Percentiles rank a stretch among this genome's conserved stretches.
phyloP scores from a whole-genome alignment of 2,888 invertebrate species.

The Cartodere bifasciata region DNA sequence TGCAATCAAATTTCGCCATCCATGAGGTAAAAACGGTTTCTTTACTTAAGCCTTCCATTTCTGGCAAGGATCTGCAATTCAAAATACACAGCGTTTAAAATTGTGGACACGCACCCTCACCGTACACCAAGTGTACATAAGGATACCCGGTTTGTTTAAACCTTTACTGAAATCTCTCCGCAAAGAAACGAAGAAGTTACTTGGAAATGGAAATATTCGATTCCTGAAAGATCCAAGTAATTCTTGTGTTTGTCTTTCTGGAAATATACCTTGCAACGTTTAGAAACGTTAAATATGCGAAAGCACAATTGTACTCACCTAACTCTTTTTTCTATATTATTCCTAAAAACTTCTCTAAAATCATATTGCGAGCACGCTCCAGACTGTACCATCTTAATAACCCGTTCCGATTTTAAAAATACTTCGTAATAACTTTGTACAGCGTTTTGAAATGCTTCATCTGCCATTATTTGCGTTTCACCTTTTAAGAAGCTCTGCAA shows the following conservation, averaged over 20 bases:
- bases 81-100: conserved; percentile 11
- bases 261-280: no score
- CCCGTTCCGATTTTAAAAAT: conserved; percentile 93
- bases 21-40: conserved; percentile 97
- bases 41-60: conserved; percentile 98
- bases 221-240: no score
- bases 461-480: conserved; percentile 95
- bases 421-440: conserved; percentile 93
- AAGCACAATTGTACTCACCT: conserved; percentile 40
- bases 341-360: conserved; percentile 95
- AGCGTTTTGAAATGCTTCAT: conserved; percentile 98
- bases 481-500: conserved; percentile 86
- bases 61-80: conserved; percentile 74
- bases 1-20: conserved; percentile 99
- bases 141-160: no score
- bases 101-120: no score
- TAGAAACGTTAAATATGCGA: no score
- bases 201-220: no score
- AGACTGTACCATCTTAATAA: conserved; percentile 91
- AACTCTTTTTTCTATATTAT: conserved; percentile 97
- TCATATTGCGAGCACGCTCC: conserved; percentile 98
- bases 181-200: no score
- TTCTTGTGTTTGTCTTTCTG: no score
- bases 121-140: no score
- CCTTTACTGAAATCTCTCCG: no score